Percentiles rank a stretch among this genome's conserved stretches.
phyloP scores from a whole-genome alignment of 2,113 vertebrate species.

The Vulpes vulpes region DNA sequence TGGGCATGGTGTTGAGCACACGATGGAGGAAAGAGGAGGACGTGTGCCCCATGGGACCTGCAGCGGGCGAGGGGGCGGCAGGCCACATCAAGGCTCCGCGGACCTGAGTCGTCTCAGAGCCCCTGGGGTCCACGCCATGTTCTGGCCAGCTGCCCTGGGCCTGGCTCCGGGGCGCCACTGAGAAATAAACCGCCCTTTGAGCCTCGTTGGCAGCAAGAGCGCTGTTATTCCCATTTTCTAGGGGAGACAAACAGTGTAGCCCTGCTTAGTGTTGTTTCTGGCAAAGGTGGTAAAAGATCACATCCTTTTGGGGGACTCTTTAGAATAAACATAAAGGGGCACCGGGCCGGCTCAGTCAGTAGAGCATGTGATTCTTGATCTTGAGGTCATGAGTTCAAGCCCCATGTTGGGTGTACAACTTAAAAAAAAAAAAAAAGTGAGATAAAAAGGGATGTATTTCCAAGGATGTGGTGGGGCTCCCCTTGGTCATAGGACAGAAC shows the following conservation, averaged over 20 bases:
- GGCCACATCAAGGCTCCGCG: neutral
- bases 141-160: neutral
- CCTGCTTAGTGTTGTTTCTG: neutral
- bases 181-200: conserved; percentile 48
- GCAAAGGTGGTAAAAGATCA: neutral
- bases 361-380: neutral
- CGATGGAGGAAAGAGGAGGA: neutral
- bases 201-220: neutral
- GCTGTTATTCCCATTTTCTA: neutral
- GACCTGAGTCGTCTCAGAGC: neutral
- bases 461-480: no score
- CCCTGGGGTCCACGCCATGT: neutral
- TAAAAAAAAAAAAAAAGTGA: neutral
- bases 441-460: neutral
- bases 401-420: neutral
- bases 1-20: rapidly evolving
- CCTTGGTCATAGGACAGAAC: neutral
- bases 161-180: neutral
- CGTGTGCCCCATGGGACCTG: neutral
- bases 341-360: neutral
- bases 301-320: neutral
- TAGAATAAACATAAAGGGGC: neutral
- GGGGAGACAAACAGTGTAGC: neutral
- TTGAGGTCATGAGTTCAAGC: neutral
- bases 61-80: neutral